Evolutionary conservation across 2,888 invertebrate species (phyloP), one percentile per base, ranked within the genome.

Genomic region (Frankliniella fusca): DNA sequence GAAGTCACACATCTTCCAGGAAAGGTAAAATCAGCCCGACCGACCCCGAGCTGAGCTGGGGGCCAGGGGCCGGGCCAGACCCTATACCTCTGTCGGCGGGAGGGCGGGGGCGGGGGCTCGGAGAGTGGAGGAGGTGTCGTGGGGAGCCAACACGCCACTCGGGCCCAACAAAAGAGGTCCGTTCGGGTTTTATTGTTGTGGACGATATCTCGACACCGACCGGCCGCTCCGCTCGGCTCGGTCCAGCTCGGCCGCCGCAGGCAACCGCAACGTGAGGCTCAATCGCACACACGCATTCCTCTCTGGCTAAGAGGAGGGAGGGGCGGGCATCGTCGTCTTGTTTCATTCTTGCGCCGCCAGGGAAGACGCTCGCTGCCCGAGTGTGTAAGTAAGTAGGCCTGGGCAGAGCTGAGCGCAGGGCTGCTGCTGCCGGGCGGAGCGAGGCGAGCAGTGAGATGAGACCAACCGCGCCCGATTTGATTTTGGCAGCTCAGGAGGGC

Each of bases 221-320:
- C 11, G n/a, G 70, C 23, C 70, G 70, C 70, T 12, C 70, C 11
- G 70, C 70, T 23, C n/a, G 70, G 70, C 70, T 11, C 54, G 54
- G 7, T 8, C 54, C 2, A 8, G 15, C 54, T 8, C 54, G 54
- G 3, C 54, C 54, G 54, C 70, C n/a, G 70, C 70, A 23, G 9
- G 70, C 70, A 20, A 70, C n/a, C 38, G 38, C 38, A 38, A 38
- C 38, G 38, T 38, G 2, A 70, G n/a, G 70, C n/a, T 20, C n/a
- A 76, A 76, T 76, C 70, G 70, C 70, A 27, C 70, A 38, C 38
- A 27, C 70, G 27, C 70, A 76, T 76, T 76, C 70, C 70, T 20
- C n/a, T 8, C 70, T 11, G 70, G 70, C 11, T 23, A 38, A 38
- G 38, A 38, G 23, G 70, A 20, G 10, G 23, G 70, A 23, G 18